Conservation (phyloP, 1,140 invertebrate genomes). For the Dreissena rostriformis region DNA sequence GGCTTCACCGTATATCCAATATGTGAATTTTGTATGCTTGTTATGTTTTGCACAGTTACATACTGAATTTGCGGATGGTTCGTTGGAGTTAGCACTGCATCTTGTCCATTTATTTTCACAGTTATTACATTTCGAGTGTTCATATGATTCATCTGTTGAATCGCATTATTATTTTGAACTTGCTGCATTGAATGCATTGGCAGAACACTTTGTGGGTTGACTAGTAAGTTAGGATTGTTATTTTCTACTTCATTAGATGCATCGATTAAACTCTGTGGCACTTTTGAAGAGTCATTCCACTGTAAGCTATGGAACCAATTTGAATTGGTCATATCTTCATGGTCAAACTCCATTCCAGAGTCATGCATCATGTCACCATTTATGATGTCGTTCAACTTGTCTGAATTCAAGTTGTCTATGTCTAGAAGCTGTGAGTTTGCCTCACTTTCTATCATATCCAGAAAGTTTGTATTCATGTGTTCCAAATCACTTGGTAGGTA, state of each 20-base stretch:
- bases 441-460: slow-evolving; percentile 54
- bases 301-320: slow-evolving; percentile 62
- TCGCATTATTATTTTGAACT: slow-evolving; percentile 26
- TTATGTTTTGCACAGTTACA: slow-evolving; percentile 51
- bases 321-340: slow-evolving; percentile 39
- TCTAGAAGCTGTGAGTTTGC: slow-evolving; percentile 47
- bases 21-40: slow-evolving; percentile 43
- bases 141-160: slow-evolving; percentile 49
- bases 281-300: slow-evolving; percentile 62
- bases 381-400: slow-evolving; percentile 49
- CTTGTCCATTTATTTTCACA: slow-evolving; percentile 66
- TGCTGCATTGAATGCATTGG: slow-evolving; percentile 65
- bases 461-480: slow-evolving; percentile 54
- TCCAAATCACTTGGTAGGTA: slow-evolving; percentile 49
- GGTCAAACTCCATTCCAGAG: slow-evolving; percentile 18
- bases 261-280: slow-evolving; percentile 65
- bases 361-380: slow-evolving; percentile 45
- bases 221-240: slow-evolving; percentile 76
- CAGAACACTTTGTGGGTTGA: slow-evolving; percentile 80
- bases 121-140: slow-evolving; percentile 44
- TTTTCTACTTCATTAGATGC: slow-evolving; percentile 69
- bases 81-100: slow-evolving; percentile 66
- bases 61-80: slow-evolving; percentile 60
- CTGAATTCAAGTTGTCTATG: slow-evolving; percentile 49
- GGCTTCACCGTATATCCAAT: slow-evolving; percentile 60